Conservation (phyloP, 2,888 invertebrate genomes). For the Callimorpha dominula region DNA sequence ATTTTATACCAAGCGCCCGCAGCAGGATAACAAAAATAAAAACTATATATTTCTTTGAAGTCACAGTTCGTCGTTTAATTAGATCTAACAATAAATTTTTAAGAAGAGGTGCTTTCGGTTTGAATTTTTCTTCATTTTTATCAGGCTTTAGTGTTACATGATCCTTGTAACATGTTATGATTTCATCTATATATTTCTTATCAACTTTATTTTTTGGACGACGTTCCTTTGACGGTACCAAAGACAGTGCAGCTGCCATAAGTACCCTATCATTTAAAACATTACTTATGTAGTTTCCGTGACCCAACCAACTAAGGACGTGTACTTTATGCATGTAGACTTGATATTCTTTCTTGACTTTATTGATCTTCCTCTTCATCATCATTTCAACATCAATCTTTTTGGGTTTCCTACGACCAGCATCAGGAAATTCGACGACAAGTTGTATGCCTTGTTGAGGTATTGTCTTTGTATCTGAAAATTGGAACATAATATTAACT, state of each 20-base stretch:
- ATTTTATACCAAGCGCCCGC: conserved; percentile 93
- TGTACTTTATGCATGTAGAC: conserved; percentile 94
- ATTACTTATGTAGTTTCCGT: conserved; percentile 91
- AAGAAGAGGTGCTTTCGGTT: conserved; percentile 79
- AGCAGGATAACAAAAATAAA: conserved; percentile 92
- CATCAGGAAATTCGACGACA: conserved; percentile 88
- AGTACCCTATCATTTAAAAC: conserved; percentile 89
- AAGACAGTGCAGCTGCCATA: conserved; percentile 89
- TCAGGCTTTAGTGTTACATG: conserved; percentile 87
- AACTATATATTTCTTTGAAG: conserved; percentile 90
- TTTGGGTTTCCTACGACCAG: conserved; percentile 86
- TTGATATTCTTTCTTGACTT: conserved; percentile 92
- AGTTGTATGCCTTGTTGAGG: conserved; percentile 92
- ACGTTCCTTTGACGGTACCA: conserved; percentile 91
- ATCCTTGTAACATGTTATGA: conserved; percentile 92
- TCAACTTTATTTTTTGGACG: conserved; percentile 92
- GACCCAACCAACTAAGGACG: conserved; percentile 92
- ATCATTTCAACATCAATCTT: conserved; percentile 91
- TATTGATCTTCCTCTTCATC: conserved; percentile 92
- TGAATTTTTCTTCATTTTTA: conserved; percentile 82
- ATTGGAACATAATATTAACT: not conserved
- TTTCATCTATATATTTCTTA: conserved; percentile 91
- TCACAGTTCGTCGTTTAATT: conserved; percentile 87
- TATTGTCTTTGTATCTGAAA: conserved; percentile 79
- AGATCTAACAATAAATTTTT: conserved; percentile 83